Evolutionary conservation across 2,888 invertebrate species (phyloP).

Genomic region (Parnassius glacialis): DNA sequence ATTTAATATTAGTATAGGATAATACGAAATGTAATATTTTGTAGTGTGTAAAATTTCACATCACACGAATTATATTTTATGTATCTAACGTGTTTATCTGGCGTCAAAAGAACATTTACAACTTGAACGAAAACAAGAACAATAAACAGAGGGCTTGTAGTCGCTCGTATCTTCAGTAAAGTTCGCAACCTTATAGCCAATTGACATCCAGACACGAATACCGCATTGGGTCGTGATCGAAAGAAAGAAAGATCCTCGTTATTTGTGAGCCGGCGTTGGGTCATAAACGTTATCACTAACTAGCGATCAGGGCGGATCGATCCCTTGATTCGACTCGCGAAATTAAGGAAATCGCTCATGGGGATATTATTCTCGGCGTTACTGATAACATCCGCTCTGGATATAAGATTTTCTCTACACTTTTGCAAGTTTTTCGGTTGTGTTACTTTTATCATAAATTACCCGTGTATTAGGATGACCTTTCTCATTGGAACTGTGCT

Average conservation of each 20-base stretch:
- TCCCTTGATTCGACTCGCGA: conserved; percentile 76
- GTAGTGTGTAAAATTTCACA: no score
- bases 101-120: conserved; percentile 50
- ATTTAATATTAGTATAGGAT: no score
- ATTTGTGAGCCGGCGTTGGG: conserved; percentile 64
- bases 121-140: conserved; percentile 48
- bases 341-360: conserved; percentile 81
- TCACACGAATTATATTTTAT: conserved; percentile 30
- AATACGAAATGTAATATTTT: no score
- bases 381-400: conserved; percentile 48
- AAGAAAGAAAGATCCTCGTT: conserved; percentile 64
- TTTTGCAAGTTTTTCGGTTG: conserved; percentile 47
- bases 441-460: conserved; percentile 35
- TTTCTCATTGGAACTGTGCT: conserved; percentile 10
- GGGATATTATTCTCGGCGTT: conserved; percentile 71
- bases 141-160: conserved; percentile 42
- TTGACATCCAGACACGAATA: conserved; percentile 75
- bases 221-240: conserved; percentile 69
- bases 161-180: conserved; percentile 42
- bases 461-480: conserved; percentile 22
- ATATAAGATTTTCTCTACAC: conserved; percentile 52
- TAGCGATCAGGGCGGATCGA: conserved; percentile 77
- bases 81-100: conserved; percentile 45
- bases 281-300: conserved; percentile 76
- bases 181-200: conserved; percentile 71